Evolutionary conservation across 2,113 vertebrate genomes (phyloP), one percentile per base, ranked within the genome.

Genomic region (Calyptommatus sinebrachiatus): DNA sequence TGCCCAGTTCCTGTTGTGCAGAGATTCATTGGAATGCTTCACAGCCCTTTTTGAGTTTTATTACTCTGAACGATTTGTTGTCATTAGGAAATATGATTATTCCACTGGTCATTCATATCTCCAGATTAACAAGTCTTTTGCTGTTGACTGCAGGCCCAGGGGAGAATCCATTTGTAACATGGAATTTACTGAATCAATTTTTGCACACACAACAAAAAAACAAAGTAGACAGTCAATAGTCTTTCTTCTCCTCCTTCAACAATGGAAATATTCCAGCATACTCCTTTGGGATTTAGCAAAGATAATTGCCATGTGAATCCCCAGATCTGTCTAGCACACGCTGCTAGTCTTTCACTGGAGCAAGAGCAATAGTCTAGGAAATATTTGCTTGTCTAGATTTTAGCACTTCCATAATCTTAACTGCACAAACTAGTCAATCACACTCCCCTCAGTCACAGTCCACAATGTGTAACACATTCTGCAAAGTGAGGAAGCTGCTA

Each of bases 401-500:
- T 85, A 86, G 73, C 66, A 77, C 28, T 45, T 78, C 31, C 84
- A 71, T 48, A 78, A 86, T 72, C 31, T 78, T 76, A 14, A 65
- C 67, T 76, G 45, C 2, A 77, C 31, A 45, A 5, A 48, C 48
- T 24, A 87, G 29, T 12, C 3, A 24, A 69, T 74, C 0, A 0
- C 72, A 77, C 60, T 79, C 67, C 28, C 22, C 73, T 65, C 26
- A 57, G 57, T 45, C 67, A 28, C 29, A 81, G 63, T 66, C 50
- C 77, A 70, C 8, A 46, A 81, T 0, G 0, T 79, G 62, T 73
- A 82, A 77, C 1, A 3, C 22, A 74, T 76, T 65, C 81, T 81
- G 78, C 50, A 77, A 85, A 81, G 48, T 86, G 53, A 5, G 62
- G 7, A 66, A 79, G 65, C 77, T 85, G 62, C 74, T 87, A 85